Evolutionary conservation across 2,113 vertebrate species (phyloP).

Genomic region (Microcebus murinus): DNA sequence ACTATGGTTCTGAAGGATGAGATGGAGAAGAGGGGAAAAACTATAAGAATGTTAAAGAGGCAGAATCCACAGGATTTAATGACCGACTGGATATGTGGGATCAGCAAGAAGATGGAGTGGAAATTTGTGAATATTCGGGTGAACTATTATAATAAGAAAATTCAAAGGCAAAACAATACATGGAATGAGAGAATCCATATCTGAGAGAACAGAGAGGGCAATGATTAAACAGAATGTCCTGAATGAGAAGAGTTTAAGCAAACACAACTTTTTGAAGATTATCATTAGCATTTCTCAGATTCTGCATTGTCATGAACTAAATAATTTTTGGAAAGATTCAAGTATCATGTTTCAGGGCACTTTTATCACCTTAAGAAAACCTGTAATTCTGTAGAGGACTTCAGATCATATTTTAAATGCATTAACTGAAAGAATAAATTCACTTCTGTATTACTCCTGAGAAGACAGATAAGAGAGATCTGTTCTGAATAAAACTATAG

Average conservation of each 20-base stretch:
- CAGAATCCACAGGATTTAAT: background rate
- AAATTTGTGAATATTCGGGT: background rate
- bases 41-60: background rate
- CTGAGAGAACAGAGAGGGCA: background rate
- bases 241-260: background rate
- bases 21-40: background rate
- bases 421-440: constrained; percentile 26
- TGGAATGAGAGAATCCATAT: background rate
- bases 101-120: background rate
- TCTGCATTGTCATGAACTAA: background rate
- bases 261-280: background rate
- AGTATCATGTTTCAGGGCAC: background rate
- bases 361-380: constrained; percentile 6
- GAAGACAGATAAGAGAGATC: background rate
- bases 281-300: background rate
- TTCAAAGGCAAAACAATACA: background rate
- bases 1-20: background rate
- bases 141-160: background rate
- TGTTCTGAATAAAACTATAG: background rate
- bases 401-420: background rate
- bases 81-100: background rate
- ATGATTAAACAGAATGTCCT: background rate
- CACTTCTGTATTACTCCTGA: background rate
- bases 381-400: background rate
- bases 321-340: background rate